These are phyloP conservation scores for Tetropium fuscum DNA, from an alignment of 2,888 invertebrate genomes.

Conservation along the genomic window DNA sequence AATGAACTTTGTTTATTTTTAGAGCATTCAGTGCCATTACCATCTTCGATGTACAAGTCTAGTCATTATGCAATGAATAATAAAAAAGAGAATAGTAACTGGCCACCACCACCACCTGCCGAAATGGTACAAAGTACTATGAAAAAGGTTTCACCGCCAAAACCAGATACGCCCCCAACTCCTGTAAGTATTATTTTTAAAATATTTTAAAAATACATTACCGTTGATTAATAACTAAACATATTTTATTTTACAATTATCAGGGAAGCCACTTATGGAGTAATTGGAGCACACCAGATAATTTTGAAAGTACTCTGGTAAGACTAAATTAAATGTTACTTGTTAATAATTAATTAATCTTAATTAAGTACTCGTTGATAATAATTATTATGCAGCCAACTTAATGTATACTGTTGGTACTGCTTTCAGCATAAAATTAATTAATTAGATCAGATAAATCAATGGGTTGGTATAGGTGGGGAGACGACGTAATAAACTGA, in stretches of 20 bases:
- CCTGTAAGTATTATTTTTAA: slow-evolving; percentile 55
- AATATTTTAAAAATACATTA: background rate
- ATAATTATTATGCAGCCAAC: too few species aligned
- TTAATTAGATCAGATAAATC: too few species aligned
- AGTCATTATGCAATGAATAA: slow-evolving; percentile 27
- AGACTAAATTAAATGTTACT: too few species aligned
- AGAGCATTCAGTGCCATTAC: slow-evolving; percentile 58
- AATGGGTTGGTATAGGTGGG: too few species aligned
- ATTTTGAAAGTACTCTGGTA: slow-evolving; percentile 37
- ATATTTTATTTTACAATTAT: too few species aligned
- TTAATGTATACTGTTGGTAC: too few species aligned
- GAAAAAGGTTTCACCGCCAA: slow-evolving; percentile 60
- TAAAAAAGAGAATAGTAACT: slow-evolving; percentile 36
- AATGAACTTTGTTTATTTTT: too few species aligned
- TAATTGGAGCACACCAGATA: slow-evolving; percentile 25
- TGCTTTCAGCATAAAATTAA: too few species aligned
- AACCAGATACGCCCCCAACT: slow-evolving; percentile 66
- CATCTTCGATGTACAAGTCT: slow-evolving; percentile 47
- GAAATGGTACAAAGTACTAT: slow-evolving; percentile 33
- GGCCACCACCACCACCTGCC: slow-evolving; percentile 50
- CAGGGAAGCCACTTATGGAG: slow-evolving; percentile 34
- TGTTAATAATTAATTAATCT: too few species aligned
- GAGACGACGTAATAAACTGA: too few species aligned
- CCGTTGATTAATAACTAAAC: too few species aligned
- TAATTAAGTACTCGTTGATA: too few species aligned